Evolutionary conservation across 1,140 invertebrate genomes (phyloP).

Genomic region (Platorchestia sp.): DNA sequence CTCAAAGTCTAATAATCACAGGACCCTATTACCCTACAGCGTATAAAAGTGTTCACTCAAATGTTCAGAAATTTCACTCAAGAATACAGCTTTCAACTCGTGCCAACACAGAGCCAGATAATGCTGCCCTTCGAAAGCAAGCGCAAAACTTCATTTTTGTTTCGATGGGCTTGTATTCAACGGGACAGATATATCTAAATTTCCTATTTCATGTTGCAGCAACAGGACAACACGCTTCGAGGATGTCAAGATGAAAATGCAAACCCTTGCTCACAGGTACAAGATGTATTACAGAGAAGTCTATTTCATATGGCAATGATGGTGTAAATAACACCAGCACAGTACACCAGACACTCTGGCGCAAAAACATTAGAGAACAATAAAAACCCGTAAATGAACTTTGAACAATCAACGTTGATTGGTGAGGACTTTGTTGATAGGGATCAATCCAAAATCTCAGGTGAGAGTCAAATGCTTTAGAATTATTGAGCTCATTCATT

Average conservation of each 20-base stretch:
- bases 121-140: neutral
- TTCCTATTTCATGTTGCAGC: neutral
- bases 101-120: neutral
- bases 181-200: neutral
- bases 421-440: neutral
- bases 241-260: neutral
- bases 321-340: neutral
- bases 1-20: no score
- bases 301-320: neutral
- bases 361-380: constrained; percentile 13
- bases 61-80: no score
- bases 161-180: neutral
- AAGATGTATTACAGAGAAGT: neutral
- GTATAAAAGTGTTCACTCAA: neutral
- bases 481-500: neutral
- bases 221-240: neutral
- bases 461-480: neutral
- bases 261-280: neutral
- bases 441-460: neutral
- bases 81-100: neutral
- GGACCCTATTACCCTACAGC: neutral
- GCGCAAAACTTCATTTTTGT: neutral
- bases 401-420: constrained; percentile 22
- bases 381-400: constrained; percentile 42
- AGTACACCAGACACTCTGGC: neutral